A percentile compares a stretch with the other conserved stretches of the same genome.
These are phyloP conservation scores for Brienomyrus longianalis DNA, from an alignment of 2,113 vertebrate genomes.

Conservation along the genomic window DNA sequence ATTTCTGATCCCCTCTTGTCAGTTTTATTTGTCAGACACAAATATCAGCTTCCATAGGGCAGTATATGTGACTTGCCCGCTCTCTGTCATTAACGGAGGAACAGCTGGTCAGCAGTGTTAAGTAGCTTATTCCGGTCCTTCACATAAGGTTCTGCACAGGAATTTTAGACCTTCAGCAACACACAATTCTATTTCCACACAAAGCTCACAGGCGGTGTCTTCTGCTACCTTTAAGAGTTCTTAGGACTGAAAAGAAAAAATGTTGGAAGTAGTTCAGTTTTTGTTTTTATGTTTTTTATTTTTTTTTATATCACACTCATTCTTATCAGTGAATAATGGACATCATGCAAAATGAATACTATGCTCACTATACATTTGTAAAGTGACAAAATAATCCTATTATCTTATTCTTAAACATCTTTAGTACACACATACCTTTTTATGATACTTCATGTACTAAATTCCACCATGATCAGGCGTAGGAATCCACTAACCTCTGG, in stretches of 20 bases:
- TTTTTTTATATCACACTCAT: background rate
- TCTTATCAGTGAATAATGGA: background rate
- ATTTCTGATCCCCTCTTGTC: background rate
- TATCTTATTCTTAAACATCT: background rate
- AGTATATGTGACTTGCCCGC: background rate
- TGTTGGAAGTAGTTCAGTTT: background rate
- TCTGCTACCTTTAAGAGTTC: slow-evolving; percentile 43
- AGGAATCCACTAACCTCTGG: slow-evolving; percentile 26
- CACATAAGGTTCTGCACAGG: slow-evolving; percentile 11
- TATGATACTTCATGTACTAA: slow-evolving; percentile 28
- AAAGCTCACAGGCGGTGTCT: slow-evolving; percentile 13
- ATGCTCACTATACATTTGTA: background rate
- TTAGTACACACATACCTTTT: slow-evolving; percentile 51
- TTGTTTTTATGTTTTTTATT: background rate
- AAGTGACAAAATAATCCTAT: background rate
- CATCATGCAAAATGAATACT: background rate
- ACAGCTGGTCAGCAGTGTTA: background rate
- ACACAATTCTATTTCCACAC: slow-evolving; percentile 6
- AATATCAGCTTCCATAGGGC: background rate
- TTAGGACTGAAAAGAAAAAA: slow-evolving; percentile 37
- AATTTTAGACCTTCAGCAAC: slow-evolving; percentile 31
- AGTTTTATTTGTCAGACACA: background rate
- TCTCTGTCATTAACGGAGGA: background rate
- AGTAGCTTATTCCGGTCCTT: background rate
- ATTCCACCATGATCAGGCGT: slow-evolving; percentile 32